Conservation (phyloP, 1,140 invertebrate species). For the Drosophila kepulauana region DNA sequence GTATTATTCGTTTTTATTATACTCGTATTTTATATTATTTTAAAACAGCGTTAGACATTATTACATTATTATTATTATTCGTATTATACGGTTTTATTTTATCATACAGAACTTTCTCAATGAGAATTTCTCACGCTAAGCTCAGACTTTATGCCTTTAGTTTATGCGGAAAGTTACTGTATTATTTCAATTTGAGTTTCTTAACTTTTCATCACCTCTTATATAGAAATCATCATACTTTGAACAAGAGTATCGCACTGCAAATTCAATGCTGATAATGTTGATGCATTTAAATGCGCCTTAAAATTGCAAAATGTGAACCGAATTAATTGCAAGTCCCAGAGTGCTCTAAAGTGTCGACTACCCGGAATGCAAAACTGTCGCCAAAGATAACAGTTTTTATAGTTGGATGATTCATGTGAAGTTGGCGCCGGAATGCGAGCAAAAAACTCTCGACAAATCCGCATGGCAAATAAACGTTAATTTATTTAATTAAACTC, state of each 20-base stretch:
- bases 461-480: slow-evolving; percentile 50
- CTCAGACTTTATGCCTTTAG: no score
- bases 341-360: slow-evolving; percentile 15
- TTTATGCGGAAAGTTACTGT: no score
- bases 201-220: no score
- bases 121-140: no score
- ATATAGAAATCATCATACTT: no score
- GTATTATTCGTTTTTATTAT: no score
- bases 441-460: slow-evolving; percentile 34
- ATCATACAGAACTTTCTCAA: no score
- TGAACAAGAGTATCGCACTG: not conserved
- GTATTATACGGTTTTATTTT: no score
- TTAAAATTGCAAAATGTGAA: not conserved
- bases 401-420: slow-evolving; percentile 1
- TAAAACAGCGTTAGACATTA: no score
- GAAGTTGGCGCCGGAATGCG: slow-evolving; percentile 13
- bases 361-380: slow-evolving; percentile 58
- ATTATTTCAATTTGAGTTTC: no score
- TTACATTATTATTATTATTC: no score
- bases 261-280: not conserved
- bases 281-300: slow-evolving; percentile 13
- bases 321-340: not conserved
- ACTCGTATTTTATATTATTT: no score
- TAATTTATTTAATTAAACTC: slow-evolving; percentile 69
- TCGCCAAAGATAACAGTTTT: slow-evolving; percentile 39